Percentiles rank a stretch among this genome's conserved stretches.
phyloP scores from a whole-genome alignment of 2,888 invertebrate species.

The Allacma fusca region DNA sequence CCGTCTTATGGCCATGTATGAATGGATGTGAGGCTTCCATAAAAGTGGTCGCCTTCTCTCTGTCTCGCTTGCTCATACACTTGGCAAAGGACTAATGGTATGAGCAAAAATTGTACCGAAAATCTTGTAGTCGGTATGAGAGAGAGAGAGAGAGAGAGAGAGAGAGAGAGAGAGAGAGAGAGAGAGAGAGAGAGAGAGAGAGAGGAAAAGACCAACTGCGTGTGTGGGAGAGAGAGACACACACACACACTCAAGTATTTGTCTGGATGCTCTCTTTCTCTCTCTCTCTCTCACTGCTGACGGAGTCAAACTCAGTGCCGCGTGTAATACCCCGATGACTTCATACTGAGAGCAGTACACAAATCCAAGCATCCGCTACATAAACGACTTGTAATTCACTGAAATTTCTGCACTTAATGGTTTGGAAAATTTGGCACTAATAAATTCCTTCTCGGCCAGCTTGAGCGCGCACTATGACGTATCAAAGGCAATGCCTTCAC shows the following conservation, averaged over 20 bases:
- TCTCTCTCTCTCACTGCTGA: slow-evolving; percentile 54
- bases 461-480: slow-evolving; percentile 38
- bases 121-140: not conserved
- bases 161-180: not conserved
- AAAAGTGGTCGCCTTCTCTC: slow-evolving; percentile 34
- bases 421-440: slow-evolving; percentile 63
- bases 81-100: slow-evolving; percentile 28
- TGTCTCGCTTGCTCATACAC: slow-evolving; percentile 23
- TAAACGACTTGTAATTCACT: slow-evolving; percentile 62
- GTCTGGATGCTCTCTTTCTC: slow-evolving; percentile 29
- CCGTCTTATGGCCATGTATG: slow-evolving; percentile 30
- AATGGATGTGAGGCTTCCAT: slow-evolving; percentile 50
- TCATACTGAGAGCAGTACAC: slow-evolving; percentile 61
- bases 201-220: not conserved
- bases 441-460: slow-evolving; percentile 62
- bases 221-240: not conserved
- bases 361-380: slow-evolving; percentile 62
- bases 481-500: slow-evolving; percentile 41
- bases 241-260: slow-evolving; percentile 20
- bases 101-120: slow-evolving; percentile 19
- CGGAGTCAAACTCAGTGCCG: slow-evolving; percentile 62
- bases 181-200: slow-evolving; percentile 24
- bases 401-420: slow-evolving; percentile 62
- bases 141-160: slow-evolving; percentile 18
- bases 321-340: slow-evolving; percentile 62